Conservation (phyloP, 1,140 invertebrate genomes). For the Bombus turneri region DNA sequence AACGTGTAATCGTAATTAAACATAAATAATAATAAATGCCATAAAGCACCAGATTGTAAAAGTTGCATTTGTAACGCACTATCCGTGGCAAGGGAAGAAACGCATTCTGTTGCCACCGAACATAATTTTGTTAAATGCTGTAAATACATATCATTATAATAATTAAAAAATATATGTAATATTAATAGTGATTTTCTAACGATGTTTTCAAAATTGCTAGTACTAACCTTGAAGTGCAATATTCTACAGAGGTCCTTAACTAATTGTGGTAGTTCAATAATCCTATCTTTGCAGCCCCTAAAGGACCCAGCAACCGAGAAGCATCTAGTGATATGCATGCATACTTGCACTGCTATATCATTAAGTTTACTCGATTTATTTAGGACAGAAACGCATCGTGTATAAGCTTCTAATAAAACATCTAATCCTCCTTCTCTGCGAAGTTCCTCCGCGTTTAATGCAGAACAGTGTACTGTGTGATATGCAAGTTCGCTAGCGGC, state of each 20-base stretch:
- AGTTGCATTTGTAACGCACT: constrained; percentile 93
- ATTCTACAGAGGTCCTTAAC: constrained; percentile 95
- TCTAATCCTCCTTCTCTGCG: constrained; percentile 96
- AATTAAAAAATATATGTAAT: not conserved
- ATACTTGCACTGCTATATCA: constrained; percentile 96
- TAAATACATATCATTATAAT: constrained; percentile 32
- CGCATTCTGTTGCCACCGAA: constrained; percentile 92
- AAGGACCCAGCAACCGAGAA: constrained; percentile 98
- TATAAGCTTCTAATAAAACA: constrained; percentile 93
- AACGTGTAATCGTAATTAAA: constrained; percentile 99
- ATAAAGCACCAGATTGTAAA: constrained; percentile 95
- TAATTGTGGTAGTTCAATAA: constrained; percentile 93
- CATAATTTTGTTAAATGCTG: constrained; percentile 91
- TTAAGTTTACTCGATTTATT: constrained; percentile 89
- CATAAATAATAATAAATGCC: constrained; percentile 95
- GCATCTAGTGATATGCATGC: constrained; percentile 94
- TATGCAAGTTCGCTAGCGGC: constrained; percentile 97
- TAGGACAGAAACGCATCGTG: constrained; percentile 95
- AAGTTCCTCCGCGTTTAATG: constrained; percentile 98
- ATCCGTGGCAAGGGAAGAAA: constrained; percentile 91
- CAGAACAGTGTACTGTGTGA: constrained; percentile 98
- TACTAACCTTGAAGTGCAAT: constrained; percentile 91
- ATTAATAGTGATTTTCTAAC: not conserved
- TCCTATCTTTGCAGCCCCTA: constrained; percentile 92
- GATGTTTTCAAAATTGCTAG: not conserved